Conservation (phyloP, 2,888 invertebrate species). For the Diploptera punctata region DNA sequence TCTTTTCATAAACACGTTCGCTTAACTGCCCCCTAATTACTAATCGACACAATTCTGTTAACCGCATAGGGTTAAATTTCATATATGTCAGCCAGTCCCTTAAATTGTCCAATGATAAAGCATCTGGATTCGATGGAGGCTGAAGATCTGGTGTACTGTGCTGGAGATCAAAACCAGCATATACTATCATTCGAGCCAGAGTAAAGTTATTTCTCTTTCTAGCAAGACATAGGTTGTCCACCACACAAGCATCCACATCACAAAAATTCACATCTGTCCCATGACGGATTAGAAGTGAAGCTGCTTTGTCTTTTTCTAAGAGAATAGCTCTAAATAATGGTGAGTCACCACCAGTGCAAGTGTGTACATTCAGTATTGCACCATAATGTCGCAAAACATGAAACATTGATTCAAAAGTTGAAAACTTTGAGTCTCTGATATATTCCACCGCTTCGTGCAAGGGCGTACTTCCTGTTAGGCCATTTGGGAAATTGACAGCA, state of each 20-base stretch:
- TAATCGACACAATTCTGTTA: slow-evolving; percentile 65
- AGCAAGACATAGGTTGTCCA: slow-evolving; percentile 52
- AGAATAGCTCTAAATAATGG: slow-evolving; percentile 61
- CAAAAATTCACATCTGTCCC: slow-evolving; percentile 69
- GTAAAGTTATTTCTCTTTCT: slow-evolving; percentile 45
- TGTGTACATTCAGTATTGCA: slow-evolving; percentile 57
- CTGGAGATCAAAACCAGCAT: slow-evolving; percentile 53
- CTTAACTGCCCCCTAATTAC: slow-evolving; percentile 58
- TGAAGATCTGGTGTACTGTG: slow-evolving; percentile 34
- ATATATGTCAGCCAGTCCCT: slow-evolving; percentile 56
- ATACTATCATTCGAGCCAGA: slow-evolving; percentile 53
- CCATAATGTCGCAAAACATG: slow-evolving; percentile 57
- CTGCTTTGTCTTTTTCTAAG: slow-evolving; percentile 60
- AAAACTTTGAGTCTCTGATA: slow-evolving; percentile 55
- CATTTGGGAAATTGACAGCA: slow-evolving; percentile 60
- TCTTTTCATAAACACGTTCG: slow-evolving; percentile 52
- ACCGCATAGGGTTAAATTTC: slow-evolving; percentile 59
- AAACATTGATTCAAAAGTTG: slow-evolving; percentile 61
- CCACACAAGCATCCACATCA: slow-evolving; percentile 58
- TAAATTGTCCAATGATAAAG: slow-evolving; percentile 50
- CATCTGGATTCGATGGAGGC: slow-evolving; percentile 37
- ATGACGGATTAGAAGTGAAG: slow-evolving; percentile 63
- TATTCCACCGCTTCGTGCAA: slow-evolving; percentile 69
- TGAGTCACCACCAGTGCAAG: slow-evolving; percentile 56
- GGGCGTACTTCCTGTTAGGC: slow-evolving; percentile 62